Conservation (phyloP, 2,888 invertebrate genomes). For the Drosophila affinis region DNA sequence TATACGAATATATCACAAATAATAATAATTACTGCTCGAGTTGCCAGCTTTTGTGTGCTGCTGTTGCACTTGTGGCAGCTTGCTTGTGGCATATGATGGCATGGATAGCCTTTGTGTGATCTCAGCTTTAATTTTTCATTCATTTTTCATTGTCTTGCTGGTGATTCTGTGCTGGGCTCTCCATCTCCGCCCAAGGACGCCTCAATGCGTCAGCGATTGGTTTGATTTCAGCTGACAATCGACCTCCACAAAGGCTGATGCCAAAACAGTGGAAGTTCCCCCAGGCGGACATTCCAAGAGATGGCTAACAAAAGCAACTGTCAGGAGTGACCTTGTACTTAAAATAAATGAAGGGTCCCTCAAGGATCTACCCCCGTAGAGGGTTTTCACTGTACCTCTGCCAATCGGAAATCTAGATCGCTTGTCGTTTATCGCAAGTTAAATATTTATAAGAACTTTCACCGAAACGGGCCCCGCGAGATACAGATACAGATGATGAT, state of each 20-base stretch:
- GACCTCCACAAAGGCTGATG: conserved; percentile 27
- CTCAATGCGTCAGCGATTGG: conserved; percentile 52
- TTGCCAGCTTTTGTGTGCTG: conserved; percentile 52
- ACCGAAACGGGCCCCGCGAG: conserved; percentile 37
- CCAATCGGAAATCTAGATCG: conserved; percentile 14
- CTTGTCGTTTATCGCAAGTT: conserved; percentile 45
- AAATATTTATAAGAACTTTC: conserved; percentile 62
- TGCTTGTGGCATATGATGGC: conserved; percentile 22
- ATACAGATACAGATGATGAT: conserved; percentile 41
- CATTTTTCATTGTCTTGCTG: conserved; percentile 66
- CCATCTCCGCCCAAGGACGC: conserved; percentile 56
- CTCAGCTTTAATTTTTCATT: conserved; percentile 59
- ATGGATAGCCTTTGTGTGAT: conserved; percentile 29
- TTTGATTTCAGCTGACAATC: conserved; percentile 50
- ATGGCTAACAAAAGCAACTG: conserved; percentile 2
- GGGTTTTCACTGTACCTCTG: not conserved
- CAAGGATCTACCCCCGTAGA: too few relatives aligned
- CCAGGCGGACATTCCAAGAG: conserved; percentile 15
- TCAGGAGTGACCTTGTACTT: not conserved
- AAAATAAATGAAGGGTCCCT: not conserved
- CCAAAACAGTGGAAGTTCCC: conserved; percentile 10
- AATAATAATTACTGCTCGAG: conserved; percentile 47
- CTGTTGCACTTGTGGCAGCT: conserved; percentile 56
- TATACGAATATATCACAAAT: conserved; percentile 34
- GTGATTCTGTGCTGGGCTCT: conserved; percentile 40